Conservation (phyloP, 92 coral and sea anemone genomes). For the Epizoanthus ramosus region DNA sequence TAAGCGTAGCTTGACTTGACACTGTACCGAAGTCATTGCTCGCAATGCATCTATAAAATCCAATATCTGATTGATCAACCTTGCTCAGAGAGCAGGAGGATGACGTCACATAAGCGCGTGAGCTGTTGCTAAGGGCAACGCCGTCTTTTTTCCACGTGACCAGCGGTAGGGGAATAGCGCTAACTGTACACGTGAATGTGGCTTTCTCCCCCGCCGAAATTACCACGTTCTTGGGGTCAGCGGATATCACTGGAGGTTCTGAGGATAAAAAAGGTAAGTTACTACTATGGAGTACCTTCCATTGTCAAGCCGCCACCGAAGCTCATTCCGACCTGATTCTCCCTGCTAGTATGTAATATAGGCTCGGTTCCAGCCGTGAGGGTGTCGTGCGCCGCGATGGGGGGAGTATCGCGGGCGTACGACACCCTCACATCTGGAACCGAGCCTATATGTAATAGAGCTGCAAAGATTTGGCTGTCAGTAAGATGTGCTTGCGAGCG, state of each 20-base stretch:
- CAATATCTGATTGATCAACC: slow-evolving; percentile 53
- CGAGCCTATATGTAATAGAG: too few species aligned
- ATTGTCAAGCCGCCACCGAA: too few species aligned
- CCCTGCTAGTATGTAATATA: too few species aligned
- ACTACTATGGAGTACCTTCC: too few species aligned
- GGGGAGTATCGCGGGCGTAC: too few species aligned
- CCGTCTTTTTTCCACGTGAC: slow-evolving; percentile 75
- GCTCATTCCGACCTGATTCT: too few species aligned
- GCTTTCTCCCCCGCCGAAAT: slow-evolving; percentile 22
- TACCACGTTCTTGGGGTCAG: background rate
- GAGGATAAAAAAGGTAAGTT: background rate
- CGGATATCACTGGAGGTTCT: slow-evolving; percentile 12
- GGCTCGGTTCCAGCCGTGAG: too few species aligned
- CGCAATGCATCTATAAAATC: slow-evolving; percentile 70
- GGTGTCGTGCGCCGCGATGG: too few species aligned
- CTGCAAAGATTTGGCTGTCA: too few species aligned
- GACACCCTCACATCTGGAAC: too few species aligned
- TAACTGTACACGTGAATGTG: slow-evolving; percentile 57
- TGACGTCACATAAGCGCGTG: slow-evolving; percentile 28
- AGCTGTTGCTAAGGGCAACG: slow-evolving; percentile 32
- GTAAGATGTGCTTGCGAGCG: too few species aligned
- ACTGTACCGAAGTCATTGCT: slow-evolving; percentile 72
- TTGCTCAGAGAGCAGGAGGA: background rate
- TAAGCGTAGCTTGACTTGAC: slow-evolving; percentile 44
- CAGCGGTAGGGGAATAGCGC: slow-evolving; percentile 66